Evolutionary conservation across 2,797 vertebrate species (phyloP).

Genomic region (Linurgus olivaceus): DNA sequence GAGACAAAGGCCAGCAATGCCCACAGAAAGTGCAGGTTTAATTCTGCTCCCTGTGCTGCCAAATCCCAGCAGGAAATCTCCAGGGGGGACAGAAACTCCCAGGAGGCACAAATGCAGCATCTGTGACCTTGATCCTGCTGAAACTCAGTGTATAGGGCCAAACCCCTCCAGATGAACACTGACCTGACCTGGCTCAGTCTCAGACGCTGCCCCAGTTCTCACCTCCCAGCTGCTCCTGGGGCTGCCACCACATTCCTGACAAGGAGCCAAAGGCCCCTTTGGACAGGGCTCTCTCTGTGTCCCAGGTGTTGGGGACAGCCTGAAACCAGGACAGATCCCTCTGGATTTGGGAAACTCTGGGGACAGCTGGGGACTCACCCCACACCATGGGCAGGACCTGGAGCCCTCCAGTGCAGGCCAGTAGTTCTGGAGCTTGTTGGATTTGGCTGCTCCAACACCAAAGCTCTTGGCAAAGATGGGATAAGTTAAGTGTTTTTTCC

Average conservation of each 20-base stretch:
- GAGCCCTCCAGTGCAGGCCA: background rate
- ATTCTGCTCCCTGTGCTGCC: background rate
- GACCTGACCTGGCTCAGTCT: background rate
- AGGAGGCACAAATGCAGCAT: background rate
- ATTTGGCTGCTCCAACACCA: background rate
- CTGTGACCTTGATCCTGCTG: background rate
- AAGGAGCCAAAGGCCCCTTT: background rate
- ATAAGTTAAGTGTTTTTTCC: background rate
- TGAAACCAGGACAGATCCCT: background rate
- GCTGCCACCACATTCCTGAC: background rate
- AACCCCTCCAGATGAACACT: background rate
- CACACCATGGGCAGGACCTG: background rate
- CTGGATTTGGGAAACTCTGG: background rate
- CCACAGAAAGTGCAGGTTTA: background rate
- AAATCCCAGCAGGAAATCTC: background rate
- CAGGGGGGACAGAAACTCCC: background rate
- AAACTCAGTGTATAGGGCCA: too few relatives aligned
- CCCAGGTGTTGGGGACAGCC: background rate
- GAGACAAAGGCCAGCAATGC: background rate
- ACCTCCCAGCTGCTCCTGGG: background rate
- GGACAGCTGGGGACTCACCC: background rate
- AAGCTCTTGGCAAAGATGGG: background rate
- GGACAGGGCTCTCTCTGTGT: background rate
- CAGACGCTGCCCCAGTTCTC: background rate
- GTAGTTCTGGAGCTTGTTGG: background rate